Conservation (phyloP, 2,113 vertebrate genomes). For the Tachysurus vachellii region DNA sequence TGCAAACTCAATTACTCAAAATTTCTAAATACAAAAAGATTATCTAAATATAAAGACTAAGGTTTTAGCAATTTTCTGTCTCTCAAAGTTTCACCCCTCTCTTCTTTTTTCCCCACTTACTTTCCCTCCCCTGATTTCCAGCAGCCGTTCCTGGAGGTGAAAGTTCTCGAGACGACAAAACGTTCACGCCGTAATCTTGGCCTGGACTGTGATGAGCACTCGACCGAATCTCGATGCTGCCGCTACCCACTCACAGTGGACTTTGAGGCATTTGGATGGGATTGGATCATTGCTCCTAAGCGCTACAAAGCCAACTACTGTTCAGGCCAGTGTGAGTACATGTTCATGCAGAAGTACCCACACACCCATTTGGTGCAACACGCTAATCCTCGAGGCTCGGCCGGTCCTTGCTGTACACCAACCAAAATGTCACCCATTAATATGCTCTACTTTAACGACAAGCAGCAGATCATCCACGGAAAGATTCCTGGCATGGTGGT, state of each 20-base stretch:
- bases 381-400: slow-evolving; percentile 92
- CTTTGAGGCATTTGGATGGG: slow-evolving; percentile 98
- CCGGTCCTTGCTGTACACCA: slow-evolving; percentile 95
- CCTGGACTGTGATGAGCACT: slow-evolving; percentile 96
- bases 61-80: neutral
- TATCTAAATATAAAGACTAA: neutral
- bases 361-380: slow-evolving; percentile 98
- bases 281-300: slow-evolving; percentile 99
- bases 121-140: slow-evolving; percentile 69
- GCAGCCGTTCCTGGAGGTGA: slow-evolving; percentile 98
- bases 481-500: slow-evolving; percentile 99
- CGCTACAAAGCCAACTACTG: slow-evolving; percentile 99
- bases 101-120: slow-evolving; percentile 23
- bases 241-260: slow-evolving; percentile 96
- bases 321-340: slow-evolving; percentile 98
- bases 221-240: slow-evolving; percentile 94
- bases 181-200: slow-evolving; percentile 91
- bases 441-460: slow-evolving; percentile 99
- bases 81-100: slow-evolving; percentile 35
- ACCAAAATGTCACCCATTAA: slow-evolving; percentile 99
- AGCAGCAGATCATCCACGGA: slow-evolving; percentile 98
- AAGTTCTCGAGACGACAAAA: slow-evolving; percentile 94
- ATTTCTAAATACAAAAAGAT: neutral
- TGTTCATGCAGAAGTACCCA: slow-evolving; percentile 99
- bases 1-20: neutral